Conservation (phyloP, 2,113 vertebrate species). For the Chrysemys picta region DNA sequence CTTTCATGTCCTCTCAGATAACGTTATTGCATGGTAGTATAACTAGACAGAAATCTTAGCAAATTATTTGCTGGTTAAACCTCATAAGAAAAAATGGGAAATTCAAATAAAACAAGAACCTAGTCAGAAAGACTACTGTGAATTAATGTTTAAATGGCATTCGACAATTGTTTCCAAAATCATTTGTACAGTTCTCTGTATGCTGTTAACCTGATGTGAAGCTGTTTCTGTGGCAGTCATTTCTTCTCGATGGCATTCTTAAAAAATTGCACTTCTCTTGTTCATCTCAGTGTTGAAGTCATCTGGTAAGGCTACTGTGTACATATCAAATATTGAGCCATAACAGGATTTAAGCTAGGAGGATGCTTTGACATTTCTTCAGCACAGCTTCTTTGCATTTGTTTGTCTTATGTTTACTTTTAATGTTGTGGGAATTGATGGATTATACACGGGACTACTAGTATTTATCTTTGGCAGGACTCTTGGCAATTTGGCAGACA, state of each 20-base stretch:
- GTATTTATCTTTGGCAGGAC: neutral
- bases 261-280: neutral
- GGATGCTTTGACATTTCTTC: neutral
- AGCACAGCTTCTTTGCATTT: neutral
- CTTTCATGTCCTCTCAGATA: neutral
- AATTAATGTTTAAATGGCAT: neutral
- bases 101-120: neutral
- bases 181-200: neutral
- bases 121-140: neutral
- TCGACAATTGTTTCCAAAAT: neutral
- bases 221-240: neutral
- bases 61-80: neutral
- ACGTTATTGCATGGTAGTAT: accelerated
- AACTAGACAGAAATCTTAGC: neutral
- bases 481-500: neutral
- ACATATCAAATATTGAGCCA: neutral
- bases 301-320: neutral
- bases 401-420: neutral
- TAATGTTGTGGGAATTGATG: neutral
- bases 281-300: neutral
- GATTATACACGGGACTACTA: neutral
- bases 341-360: neutral
- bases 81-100: neutral
- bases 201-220: neutral
- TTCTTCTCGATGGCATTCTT: neutral